Base-by-base conservation (phyloP, 2,797 vertebrate genomes). In the Poecile montanus region DNA sequence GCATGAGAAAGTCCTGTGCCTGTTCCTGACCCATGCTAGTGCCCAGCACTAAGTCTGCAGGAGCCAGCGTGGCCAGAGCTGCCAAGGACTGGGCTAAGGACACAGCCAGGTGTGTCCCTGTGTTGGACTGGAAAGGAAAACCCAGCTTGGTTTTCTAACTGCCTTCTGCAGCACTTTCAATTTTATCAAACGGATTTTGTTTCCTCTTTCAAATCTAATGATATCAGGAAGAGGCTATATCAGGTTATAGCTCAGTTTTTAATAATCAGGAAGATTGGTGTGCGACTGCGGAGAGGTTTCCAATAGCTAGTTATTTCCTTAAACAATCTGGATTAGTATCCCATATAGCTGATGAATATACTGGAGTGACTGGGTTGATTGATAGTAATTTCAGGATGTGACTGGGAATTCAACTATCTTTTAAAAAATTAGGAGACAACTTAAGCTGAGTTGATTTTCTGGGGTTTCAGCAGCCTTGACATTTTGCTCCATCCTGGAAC, bases 1-100 rank as follows among this genome's bases (percentile, higher is more conserved):
- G 25, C 4, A 0, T 2, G 40, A 4, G 1, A 7, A 26, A 30
- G 22, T 36, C 36, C 54, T 3, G 2, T 16, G 42, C 77, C 77
- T 1, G 3, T 7, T 23, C 14, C 16, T 70, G 76, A 20, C 57
- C 29, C 3, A 0, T 1, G 11, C 27, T 8, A 19, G 45, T 51
- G 62, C 38, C 58, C 51, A 25, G 44, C 23, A 22, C 47, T 21
- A 3, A 6, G 71, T 29, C 83, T 25, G 23, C 51, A 13, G 30
- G 36, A 61, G 22, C 47, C 2, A 7, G 7, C 3, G 3, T 3
- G 8, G 44, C 40, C 40, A 13, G 21, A 4, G 26, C 80, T 61
- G 63, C 11, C 25, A 34, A 21, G 45, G 36, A 0, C 67, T 9
- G 56, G 47, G 30, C 72, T n/a, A 47, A 26, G 53, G 48, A 11